These are phyloP conservation scores for Anorthoa munda DNA, from an alignment of 2,888 invertebrate genomes.

Conservation along the genomic window DNA sequence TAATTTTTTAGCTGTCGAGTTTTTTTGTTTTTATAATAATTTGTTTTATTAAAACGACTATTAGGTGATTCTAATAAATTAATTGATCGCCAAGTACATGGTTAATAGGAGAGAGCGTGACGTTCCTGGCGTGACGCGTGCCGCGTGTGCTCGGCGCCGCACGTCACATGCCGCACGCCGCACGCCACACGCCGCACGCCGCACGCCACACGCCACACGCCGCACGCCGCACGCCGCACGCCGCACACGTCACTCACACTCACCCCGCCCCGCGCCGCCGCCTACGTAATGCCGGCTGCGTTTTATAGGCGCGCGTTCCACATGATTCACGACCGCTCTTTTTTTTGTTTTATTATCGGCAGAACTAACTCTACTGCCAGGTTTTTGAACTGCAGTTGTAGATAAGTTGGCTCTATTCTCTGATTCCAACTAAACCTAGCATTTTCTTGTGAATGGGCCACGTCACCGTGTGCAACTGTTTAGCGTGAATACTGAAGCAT, in stretches of 20 bases:
- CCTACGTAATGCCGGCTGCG: constrained; percentile 53
- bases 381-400: constrained; percentile 2
- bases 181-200: too few relatives aligned
- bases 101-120: neutral
- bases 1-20: too few relatives aligned
- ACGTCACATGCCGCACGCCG: constrained; percentile 12
- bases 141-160: constrained; percentile 5
- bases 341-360: constrained; percentile 29
- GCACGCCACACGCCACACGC: too few relatives aligned
- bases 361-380: constrained; percentile 2
- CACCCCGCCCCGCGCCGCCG: constrained; percentile 21
- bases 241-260: constrained; percentile 32
- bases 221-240: too few relatives aligned
- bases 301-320: constrained; percentile 59
- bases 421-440: constrained; percentile 2
- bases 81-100: too few relatives aligned
- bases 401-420: constrained; percentile 11
- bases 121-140: neutral
- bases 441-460: neutral
- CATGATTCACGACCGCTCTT: constrained; percentile 44
- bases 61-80: neutral
- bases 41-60: neutral
- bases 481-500: neutral
- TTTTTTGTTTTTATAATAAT: too few relatives aligned
- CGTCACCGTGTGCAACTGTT: too few relatives aligned